These are phyloP conservation scores for Danio kyathit DNA, from an alignment of 2,797 vertebrate species.

Conservation along the genomic window DNA sequence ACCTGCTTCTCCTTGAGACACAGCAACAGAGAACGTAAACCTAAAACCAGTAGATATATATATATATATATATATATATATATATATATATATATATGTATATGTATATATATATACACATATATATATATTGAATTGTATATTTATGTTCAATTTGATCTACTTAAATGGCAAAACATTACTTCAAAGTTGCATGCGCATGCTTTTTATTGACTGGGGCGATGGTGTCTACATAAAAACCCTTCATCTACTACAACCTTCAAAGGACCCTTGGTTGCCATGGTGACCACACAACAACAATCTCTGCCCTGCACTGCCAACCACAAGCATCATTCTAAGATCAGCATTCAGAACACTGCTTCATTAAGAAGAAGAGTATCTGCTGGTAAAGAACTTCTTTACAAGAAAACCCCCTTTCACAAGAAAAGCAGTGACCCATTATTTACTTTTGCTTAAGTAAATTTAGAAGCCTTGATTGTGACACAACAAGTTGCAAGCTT, in stretches of 20 bases:
- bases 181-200: not conserved
- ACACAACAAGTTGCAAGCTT: not conserved
- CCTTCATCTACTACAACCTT: not conserved
- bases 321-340: conserved; percentile 24
- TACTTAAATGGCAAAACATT: not conserved
- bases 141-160: not conserved
- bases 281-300: conserved; percentile 70
- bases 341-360: conserved; percentile 30
- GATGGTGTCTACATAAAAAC: too few species aligned
- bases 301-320: conserved; percentile 3
- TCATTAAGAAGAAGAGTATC: not conserved
- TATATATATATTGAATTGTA: not conserved
- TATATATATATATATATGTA: too few species aligned
- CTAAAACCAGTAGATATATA: not conserved
- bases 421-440: not conserved
- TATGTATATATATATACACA: too few species aligned
- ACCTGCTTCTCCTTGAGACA: not conserved
- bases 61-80: too few species aligned
- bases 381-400: not conserved
- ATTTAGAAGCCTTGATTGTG: not conserved
- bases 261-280: conserved; percentile 50
- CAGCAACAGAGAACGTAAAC: not conserved
- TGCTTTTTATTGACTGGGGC: not conserved
- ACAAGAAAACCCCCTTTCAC: not conserved
- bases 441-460: not conserved